Evolutionary conservation across 1,140 invertebrate species (phyloP), one percentile per base, ranked within the genome.

Genomic region (Dryas iulia): DNA sequence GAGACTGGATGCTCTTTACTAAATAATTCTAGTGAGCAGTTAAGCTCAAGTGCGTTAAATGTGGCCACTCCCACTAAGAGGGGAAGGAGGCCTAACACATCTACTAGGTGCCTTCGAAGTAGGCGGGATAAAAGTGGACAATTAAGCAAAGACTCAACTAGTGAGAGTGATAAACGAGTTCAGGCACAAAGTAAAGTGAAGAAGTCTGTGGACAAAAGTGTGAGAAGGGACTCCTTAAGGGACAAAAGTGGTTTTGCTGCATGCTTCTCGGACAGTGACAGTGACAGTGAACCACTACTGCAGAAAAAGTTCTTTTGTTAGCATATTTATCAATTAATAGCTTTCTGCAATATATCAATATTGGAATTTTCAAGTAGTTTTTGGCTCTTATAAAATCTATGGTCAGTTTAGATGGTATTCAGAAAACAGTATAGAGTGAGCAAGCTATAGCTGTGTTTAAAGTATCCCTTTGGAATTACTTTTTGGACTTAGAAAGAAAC

Each of bases 201-300:
- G 57, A 70, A 70, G 30, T 60, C 57, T 33, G 54, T 59, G n/a
- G 70, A 74, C 25, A 78, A 73, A 72, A 73, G 59, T 57, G 71
- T 59, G 14, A 69, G 67, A 24, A 77, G 64, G 52, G 78, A 83
- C 69, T 79, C 77, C 1, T 63, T 78, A 33, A 71, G 86, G 62
- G 82, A 89, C 65, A 86, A 81, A 69, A 89, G 86, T 78, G 89
- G 87, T 31, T 91, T 85, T 71, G 72, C 82, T 8, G 80, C 81
- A 5, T 91, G 87, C 60, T 91, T 91, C 64, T 87, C 87, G 3
- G 89, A 91, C 67, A 91, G 86, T 82, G 89, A 89, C 54, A 82
- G 84, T 71, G 88, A 89, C 25, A 79, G 70, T 82, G 82, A 82
- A 72, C 84, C 82, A 10, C 69, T 82, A 11, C 81, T 79, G 47